Percentiles rank a stretch among this genome's conserved stretches.
Evolutionary conservation across 2,113 vertebrate species (phyloP).

Genomic region (Labrus mixtus): DNA sequence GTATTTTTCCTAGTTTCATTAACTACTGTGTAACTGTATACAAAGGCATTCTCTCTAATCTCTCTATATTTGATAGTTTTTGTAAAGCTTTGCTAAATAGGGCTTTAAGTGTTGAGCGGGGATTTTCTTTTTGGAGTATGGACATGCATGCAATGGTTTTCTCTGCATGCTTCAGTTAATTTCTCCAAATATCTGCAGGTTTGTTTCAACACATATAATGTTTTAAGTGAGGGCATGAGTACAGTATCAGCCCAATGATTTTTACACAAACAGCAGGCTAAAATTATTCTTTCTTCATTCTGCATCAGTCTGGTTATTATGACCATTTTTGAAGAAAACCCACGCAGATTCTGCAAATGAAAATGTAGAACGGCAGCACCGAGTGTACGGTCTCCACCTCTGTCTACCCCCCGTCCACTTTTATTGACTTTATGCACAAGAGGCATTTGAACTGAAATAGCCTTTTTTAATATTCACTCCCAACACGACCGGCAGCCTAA

Average conservation of each 20-base stretch:
- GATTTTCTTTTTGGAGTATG: too few relatives aligned
- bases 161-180: neutral
- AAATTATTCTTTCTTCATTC: too few relatives aligned
- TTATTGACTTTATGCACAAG: constrained; percentile 77
- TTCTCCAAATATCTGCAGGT: too few relatives aligned
- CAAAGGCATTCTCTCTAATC: too few relatives aligned
- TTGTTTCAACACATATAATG: too few relatives aligned
- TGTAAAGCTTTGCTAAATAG: too few relatives aligned
- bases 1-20: too few relatives aligned
- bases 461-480: constrained; percentile 83
- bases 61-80: too few relatives aligned
- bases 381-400: constrained; percentile 38
- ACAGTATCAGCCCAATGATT: neutral
- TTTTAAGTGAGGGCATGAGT: too few relatives aligned
- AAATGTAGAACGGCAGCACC: constrained; percentile 15
- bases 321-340: constrained; percentile 32
- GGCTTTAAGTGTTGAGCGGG: too few relatives aligned
- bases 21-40: too few relatives aligned
- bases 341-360: constrained; percentile 33
- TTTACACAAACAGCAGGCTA: neutral
- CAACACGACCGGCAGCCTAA: constrained; percentile 79
- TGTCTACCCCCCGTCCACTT: constrained; percentile 62
- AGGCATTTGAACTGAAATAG: constrained; percentile 76
- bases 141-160: too few relatives aligned
- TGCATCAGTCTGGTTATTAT: constrained; percentile 20